Base-by-base conservation (phyloP, 1,140 invertebrate genomes). In the Odontomachus brunneus region DNA sequence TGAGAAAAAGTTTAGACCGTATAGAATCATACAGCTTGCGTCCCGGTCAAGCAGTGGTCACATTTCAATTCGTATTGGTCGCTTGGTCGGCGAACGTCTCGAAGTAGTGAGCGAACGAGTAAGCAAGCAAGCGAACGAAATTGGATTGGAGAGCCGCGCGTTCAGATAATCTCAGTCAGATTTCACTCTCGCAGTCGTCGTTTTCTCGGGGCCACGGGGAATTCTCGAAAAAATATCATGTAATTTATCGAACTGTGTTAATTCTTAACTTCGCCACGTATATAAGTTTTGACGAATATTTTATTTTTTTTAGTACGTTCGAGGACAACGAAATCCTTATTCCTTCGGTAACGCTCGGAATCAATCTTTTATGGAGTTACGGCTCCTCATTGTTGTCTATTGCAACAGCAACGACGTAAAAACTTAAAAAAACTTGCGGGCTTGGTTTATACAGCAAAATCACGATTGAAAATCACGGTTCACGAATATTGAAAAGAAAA, bases 1-100 rank as follows among this genome's bases (percentile, higher is more conserved):
- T 33, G 12, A 59, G 51, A 44, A 80, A 71, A 80, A 59, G 51
- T 48, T 80, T 69, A 57, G 33, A 71, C 51, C 29, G n/a, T 15
- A 14, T 29, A 26, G 17, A 76, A 14, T n/a, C 12, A 1, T 1
- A 33, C 26, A 51, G 7, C 38, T 44, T 1, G 17, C 15, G 7
- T 29, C 15, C 17, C 19, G 12, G 22, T 44, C 66, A 22, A 5
- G 17, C 15, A 55, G 55, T 24, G 33, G 22, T 11, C 15, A 38
- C 3, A 17, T 78, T 78, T 78, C 29, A 78, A 69, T 57, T 44
- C 38, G 3, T 44, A 44, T 44, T 55, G 55, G n/a, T n/a, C 33
- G 55, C 29, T 14, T 19, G 33, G 15, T 38, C 66, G 15, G 59
- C 22, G 11, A 63, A n/a, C 26, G 26, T 26, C 62, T 48, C 12